Evolutionary conservation across 1,140 invertebrate genomes (phyloP).

Genomic region (Nasonia giraulti): DNA sequence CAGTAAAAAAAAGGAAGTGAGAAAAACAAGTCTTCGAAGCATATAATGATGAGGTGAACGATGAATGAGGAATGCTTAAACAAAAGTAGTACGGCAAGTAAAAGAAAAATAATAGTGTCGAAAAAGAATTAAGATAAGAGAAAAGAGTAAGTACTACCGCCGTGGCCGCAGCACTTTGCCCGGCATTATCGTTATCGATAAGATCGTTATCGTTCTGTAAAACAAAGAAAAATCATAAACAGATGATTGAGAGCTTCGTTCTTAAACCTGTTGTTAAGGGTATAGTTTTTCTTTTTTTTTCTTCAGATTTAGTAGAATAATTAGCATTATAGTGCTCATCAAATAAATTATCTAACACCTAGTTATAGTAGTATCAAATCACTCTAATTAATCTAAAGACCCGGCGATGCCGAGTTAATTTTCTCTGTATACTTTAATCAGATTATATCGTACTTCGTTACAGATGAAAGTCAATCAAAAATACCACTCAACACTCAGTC

Average conservation of each 20-base stretch:
- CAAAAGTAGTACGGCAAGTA: conserved; percentile 21
- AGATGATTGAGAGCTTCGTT: conserved; percentile 69
- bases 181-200: conserved; percentile 75
- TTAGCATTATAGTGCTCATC: conserved; percentile 23
- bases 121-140: conserved; percentile 65
- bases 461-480: conserved; percentile 43
- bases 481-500: conserved; percentile 46
- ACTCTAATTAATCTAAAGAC: conserved; percentile 40
- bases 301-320: conserved; percentile 6
- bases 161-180: conserved; percentile 75
- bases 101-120: conserved; percentile 52
- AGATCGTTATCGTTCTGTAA: conserved; percentile 75
- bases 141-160: conserved; percentile 74
- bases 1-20: conserved; percentile 7
- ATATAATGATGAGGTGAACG: conserved; percentile 54
- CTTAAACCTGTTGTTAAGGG: conserved; percentile 22
- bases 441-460: conserved; percentile 23
- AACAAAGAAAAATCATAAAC: conserved; percentile 72
- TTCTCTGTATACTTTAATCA: conserved; percentile 27
- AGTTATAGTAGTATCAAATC: not conserved
- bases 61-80: conserved; percentile 17
- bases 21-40: conserved; percentile 47
- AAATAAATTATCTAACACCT: conserved; percentile 20
- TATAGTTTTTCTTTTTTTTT: conserved; percentile 36
- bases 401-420: conserved; percentile 43